A percentile compares a stretch with the other conserved stretches of the same genome.
Conservation (phyloP, 2,888 invertebrate species). For the Epinotia nisella region DNA sequence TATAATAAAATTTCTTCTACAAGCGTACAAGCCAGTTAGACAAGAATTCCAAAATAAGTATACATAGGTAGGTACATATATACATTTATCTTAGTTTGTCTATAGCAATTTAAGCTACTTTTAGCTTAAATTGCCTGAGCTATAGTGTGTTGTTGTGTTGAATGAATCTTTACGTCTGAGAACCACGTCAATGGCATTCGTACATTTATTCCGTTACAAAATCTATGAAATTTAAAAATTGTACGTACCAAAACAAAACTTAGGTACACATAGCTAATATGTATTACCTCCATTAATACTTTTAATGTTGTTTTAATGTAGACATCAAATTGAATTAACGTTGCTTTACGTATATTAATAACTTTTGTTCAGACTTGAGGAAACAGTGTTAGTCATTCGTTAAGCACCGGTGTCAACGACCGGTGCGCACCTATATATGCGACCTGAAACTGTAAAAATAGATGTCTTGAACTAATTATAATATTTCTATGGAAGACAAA, state of each 20-base stretch:
- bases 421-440: constrained; percentile 29
- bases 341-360: constrained; percentile 19
- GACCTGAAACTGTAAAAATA: constrained; percentile 43
- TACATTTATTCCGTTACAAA: too few relatives aligned
- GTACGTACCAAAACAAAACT: not conserved
- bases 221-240: not conserved
- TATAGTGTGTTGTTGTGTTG: too few relatives aligned
- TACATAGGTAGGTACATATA: too few relatives aligned
- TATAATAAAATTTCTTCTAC: too few relatives aligned
- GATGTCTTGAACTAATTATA: constrained; percentile 38
- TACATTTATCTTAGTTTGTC: too few relatives aligned
- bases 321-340: constrained; percentile 11
- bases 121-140: too few relatives aligned
- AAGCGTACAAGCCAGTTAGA: too few relatives aligned
- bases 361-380: constrained; percentile 10
- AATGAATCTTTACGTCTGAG: too few relatives aligned
- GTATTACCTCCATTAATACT: not conserved
- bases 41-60: too few relatives aligned
- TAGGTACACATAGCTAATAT: too few relatives aligned
- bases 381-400: constrained; percentile 30
- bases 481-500: constrained; percentile 24
- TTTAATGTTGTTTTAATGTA: constrained; percentile 5
- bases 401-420: constrained; percentile 40
- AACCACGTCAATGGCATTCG: too few relatives aligned
- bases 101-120: too few relatives aligned